phyloP scores from a whole-genome alignment of 2,113 vertebrate species.

The Myrmecophaga tridactyla region DNA sequence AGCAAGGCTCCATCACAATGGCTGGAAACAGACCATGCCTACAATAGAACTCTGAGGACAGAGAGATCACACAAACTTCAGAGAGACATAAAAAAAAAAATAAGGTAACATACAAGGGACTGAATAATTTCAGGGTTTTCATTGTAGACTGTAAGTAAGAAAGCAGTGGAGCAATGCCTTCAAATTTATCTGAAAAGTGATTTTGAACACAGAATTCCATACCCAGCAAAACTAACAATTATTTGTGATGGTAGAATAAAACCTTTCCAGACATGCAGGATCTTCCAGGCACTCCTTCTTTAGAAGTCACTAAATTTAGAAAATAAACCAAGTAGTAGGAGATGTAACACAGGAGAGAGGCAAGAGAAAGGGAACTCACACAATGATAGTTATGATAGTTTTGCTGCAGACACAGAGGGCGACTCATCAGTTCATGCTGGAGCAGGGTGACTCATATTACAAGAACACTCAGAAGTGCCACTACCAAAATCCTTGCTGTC shows the following conservation, averaged over 20 bases:
- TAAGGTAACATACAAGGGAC: background rate
- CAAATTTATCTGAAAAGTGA: background rate
- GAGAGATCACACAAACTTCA: background rate
- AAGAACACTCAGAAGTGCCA: background rate
- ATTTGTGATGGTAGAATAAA: background rate
- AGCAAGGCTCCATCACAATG: background rate
- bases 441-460: background rate
- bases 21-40: background rate
- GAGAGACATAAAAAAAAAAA: background rate
- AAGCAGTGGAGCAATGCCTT: background rate
- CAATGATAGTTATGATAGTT: background rate
- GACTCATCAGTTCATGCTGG: accelerated
- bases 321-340: background rate
- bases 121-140: background rate
- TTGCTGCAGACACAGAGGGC: background rate
- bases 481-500: background rate
- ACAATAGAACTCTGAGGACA: background rate
- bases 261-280: background rate
- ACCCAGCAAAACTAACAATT: background rate
- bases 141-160: background rate
- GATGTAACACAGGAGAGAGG: background rate
- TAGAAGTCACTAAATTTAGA: background rate
- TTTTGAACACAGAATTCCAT: background rate
- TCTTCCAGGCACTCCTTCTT: background rate
- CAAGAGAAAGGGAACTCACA: background rate